Conservation (phyloP, 2,888 invertebrate genomes). For the Clanis bilineata region DNA sequence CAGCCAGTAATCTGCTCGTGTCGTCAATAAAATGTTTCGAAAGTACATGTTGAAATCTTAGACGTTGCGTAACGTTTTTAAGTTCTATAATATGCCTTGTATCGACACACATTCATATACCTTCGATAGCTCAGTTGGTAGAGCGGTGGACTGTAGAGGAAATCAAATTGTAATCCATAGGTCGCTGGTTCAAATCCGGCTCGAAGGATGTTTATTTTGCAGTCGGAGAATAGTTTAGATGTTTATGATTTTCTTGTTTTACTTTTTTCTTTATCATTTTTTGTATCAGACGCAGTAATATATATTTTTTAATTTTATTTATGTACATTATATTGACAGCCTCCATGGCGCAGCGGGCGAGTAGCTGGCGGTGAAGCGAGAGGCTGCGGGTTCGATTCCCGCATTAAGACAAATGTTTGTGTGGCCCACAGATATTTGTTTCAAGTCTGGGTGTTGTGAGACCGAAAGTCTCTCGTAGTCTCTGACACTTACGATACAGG, state of each 20-base stretch:
- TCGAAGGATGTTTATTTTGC: conserved; percentile 64
- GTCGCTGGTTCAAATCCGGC: conserved; percentile 85
- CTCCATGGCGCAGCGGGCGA: no score
- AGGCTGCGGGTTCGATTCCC: no score
- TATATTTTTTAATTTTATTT: no score
- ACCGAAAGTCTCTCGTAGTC: no score
- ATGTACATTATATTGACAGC: no score
- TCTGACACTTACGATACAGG: no score
- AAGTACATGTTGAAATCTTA: neutral
- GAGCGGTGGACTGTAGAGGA: conserved; percentile 79
- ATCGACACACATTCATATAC: conserved; percentile 26
- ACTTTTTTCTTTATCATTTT: no score
- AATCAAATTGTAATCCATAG: conserved; percentile 67
- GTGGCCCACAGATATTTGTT: no score
- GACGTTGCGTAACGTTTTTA: neutral
- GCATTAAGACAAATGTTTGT: no score
- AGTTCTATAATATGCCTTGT: neutral
- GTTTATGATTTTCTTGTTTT: neutral
- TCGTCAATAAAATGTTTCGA: neutral
- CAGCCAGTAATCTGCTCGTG: no score
- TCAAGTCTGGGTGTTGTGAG: no score
- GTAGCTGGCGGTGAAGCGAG: no score
- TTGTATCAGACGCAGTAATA: neutral
- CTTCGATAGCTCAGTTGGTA: conserved; percentile 83
- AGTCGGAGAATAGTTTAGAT: neutral